These are phyloP conservation scores for Wasmannia auropunctata DNA, from an alignment of 1,140 invertebrate genomes.

Conservation along the genomic window DNA sequence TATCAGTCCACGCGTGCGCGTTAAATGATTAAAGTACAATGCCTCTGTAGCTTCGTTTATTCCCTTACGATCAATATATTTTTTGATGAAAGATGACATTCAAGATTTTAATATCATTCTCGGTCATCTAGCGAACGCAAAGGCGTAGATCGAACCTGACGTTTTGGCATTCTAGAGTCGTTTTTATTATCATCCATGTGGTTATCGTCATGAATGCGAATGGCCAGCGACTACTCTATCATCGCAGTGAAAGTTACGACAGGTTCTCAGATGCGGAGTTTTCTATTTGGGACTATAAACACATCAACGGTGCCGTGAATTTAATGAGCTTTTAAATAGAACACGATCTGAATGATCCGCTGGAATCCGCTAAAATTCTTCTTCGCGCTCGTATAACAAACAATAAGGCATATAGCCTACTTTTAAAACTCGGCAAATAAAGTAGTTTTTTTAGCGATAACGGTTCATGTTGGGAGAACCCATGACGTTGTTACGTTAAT, in stretches of 20 bases:
- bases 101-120: background rate
- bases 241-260: conserved; percentile 56
- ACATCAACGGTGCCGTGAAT: conserved; percentile 18
- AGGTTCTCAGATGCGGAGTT: conserved; percentile 33
- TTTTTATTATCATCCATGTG: conserved; percentile 38
- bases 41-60: background rate
- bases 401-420: background rate
- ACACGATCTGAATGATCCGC: conserved; percentile 5
- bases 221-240: conserved; percentile 38
- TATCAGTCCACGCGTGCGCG: background rate
- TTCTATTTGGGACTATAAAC: conserved; percentile 51
- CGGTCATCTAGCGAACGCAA: background rate
- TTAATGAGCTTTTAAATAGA: conserved; percentile 26
- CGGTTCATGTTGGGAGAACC: background rate
- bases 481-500: background rate
- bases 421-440: background rate
- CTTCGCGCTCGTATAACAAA: background rate
- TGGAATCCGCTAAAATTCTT: background rate
- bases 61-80: background rate
- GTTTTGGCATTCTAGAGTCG: conserved; percentile 32
- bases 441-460: background rate
- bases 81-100: background rate
- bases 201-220: conserved; percentile 50
- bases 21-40: background rate
- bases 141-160: background rate